Percentiles rank a stretch among this genome's conserved stretches.
phyloP scores from a whole-genome alignment of 2,797 vertebrate genomes.

The Acanthiza pusilla region DNA sequence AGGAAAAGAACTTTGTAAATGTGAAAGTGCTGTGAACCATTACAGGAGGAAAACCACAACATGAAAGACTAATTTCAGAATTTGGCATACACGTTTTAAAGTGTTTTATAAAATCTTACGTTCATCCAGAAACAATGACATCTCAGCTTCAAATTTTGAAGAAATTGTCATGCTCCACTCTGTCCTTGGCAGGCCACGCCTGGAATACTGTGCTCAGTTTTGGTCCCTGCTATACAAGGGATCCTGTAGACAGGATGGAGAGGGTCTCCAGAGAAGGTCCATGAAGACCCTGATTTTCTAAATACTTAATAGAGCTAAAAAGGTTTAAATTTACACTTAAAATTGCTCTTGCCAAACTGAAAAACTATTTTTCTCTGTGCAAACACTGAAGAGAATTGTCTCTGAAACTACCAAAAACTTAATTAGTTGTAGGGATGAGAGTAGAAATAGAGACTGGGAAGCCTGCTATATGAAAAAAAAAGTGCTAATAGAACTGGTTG shows the following conservation, averaged over 20 bases:
- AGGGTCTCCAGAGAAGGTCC: not conserved
- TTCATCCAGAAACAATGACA: not conserved
- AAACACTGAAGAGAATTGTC: not conserved
- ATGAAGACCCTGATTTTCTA: not conserved
- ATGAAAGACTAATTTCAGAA: not conserved
- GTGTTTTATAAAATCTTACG: not conserved
- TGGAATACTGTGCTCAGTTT: not conserved
- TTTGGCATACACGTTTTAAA: not conserved
- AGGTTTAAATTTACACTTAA: not conserved
- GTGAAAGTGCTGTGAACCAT: not conserved
- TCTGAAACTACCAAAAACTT: not conserved
- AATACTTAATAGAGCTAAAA: not conserved
- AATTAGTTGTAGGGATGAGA: not conserved
- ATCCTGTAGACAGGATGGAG: not conserved
- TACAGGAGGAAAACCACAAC: not conserved
- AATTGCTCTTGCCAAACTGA: not conserved
- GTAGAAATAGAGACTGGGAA: not conserved
- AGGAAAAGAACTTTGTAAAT: not conserved
- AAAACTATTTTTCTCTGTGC: not conserved
- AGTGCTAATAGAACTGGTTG: not conserved
- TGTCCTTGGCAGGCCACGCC: not conserved
- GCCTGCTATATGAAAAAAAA: not conserved
- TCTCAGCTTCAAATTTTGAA: not conserved
- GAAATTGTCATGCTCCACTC: not conserved
- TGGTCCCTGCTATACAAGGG: not conserved